Conservation (phyloP, 53 echinoderm and acorn worm species). For the Paelopatides confundens region DNA sequence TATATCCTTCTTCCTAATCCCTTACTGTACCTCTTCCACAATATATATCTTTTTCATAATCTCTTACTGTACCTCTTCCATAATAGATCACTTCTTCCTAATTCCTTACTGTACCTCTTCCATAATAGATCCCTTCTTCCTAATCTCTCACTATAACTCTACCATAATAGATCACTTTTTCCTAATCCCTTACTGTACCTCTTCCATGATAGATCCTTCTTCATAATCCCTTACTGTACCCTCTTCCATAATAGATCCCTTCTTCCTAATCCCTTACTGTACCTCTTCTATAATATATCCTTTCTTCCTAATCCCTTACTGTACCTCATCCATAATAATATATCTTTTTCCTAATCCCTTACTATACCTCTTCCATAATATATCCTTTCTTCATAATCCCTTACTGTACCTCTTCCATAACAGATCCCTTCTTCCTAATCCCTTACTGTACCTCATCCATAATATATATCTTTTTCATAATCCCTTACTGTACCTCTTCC, state of each 20-base stretch:
- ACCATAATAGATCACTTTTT: too few relatives aligned
- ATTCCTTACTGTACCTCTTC: slow-evolving; percentile 57
- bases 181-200: slow-evolving; percentile 31
- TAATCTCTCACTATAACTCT: too few relatives aligned
- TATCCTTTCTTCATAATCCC: too few relatives aligned
- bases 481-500: slow-evolving; percentile 59
- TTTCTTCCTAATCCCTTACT: too few relatives aligned
- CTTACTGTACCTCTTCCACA: slow-evolving; percentile 66
- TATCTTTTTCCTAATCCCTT: slow-evolving; percentile 66
- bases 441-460: too few relatives aligned
- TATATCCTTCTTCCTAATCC: too few relatives aligned
- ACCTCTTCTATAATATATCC: too few relatives aligned
- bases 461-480: too few relatives aligned
- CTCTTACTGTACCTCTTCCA: too few relatives aligned
- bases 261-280: slow-evolving; percentile 64
- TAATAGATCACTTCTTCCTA: too few relatives aligned
- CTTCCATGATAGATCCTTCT: slow-evolving; percentile 70
- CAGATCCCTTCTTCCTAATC: slow-evolving; percentile 65
- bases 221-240: slow-evolving; percentile 71
- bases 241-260: slow-evolving; percentile 79
- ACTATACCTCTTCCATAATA: too few relatives aligned
- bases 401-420: slow-evolving; percentile 69
- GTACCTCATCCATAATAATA: slow-evolving; percentile 74
- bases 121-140: slow-evolving; percentile 69
- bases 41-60: slow-evolving; percentile 64